phyloP scores from a whole-genome alignment of 1,140 invertebrate species.

The Dendrolimus punctatus region DNA sequence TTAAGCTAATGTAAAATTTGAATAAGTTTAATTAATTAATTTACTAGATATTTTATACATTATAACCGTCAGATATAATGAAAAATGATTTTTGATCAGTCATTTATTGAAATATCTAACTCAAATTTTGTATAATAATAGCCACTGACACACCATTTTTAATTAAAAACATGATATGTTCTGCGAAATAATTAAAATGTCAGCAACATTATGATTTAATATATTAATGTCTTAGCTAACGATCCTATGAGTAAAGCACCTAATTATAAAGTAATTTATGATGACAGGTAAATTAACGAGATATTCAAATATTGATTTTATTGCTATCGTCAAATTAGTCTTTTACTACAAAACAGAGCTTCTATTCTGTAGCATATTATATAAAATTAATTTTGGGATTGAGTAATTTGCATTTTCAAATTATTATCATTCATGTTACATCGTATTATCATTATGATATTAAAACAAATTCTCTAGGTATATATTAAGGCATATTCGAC shows the following conservation, averaged over 20 bases:
- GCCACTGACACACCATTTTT: not conserved
- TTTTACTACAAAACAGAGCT: slow-evolving; percentile 4
- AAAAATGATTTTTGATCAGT: too few species aligned
- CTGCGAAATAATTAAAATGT: slow-evolving; percentile 15
- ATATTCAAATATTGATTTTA: slow-evolving; percentile 22
- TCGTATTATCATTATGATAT: too few species aligned
- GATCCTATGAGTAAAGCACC: slow-evolving; percentile 15
- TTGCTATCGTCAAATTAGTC: slow-evolving; percentile 16
- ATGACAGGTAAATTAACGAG: slow-evolving; percentile 17
- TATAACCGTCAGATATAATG: too few species aligned
- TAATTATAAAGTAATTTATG: slow-evolving; percentile 18
- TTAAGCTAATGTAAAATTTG: too few species aligned
- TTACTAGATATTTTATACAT: too few species aligned
- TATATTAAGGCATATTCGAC: too few species aligned
- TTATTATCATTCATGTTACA: slow-evolving; percentile 2
- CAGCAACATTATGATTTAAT: slow-evolving; percentile 17
- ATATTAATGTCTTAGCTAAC: slow-evolving; percentile 13
- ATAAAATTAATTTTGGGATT: slow-evolving; percentile 13
- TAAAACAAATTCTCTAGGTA: too few species aligned
- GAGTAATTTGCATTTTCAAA: slow-evolving; percentile 11
- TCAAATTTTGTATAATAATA: too few species aligned
- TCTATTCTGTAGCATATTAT: slow-evolving; percentile 3
- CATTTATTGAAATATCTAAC: too few species aligned
- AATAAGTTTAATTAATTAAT: too few species aligned
- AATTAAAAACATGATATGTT: not conserved